Evolutionary conservation across 2,113 vertebrate genomes (phyloP).

Genomic region (Actenoides lindsayi): DNA sequence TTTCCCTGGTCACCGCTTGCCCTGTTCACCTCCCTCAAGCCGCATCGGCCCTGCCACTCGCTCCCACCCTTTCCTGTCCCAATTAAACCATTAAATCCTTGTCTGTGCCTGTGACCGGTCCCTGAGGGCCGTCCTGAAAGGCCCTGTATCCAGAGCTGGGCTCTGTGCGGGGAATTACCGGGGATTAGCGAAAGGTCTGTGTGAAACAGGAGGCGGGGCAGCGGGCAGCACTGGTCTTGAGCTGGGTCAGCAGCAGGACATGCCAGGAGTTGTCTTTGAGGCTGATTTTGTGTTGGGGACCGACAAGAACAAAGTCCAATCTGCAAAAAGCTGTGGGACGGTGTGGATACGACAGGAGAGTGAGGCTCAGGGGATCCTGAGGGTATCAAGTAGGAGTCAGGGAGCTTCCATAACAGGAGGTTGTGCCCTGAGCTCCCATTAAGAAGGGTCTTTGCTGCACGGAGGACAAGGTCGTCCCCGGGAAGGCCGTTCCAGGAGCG

Average conservation of each 20-base stretch:
- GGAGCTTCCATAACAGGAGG: too few relatives aligned
- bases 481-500: neutral
- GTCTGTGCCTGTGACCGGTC: too few relatives aligned
- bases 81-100: fast-evolving
- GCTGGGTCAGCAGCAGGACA: fast-evolving
- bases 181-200: neutral
- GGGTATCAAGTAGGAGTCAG: fast-evolving
- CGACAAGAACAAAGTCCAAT: neutral
- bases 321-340: neutral
- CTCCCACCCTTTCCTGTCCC: fast-evolving
- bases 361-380: fast-evolving
- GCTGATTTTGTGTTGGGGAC: neutral
- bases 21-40: too few relatives aligned
- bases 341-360: too few relatives aligned
- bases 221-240: fast-evolving
- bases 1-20: fast-evolving
- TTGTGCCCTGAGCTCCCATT: neutral
- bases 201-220: neutral
- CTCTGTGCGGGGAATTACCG: neutral
- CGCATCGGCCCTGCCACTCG: fast-evolving
- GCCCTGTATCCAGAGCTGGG: fast-evolving
- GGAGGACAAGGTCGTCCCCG: neutral
- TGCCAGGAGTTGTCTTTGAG: neutral
- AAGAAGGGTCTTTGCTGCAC: neutral
- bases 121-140: neutral